phyloP scores from a whole-genome alignment of 2,113 vertebrate species.

The Coregonus clupeaformis region DNA sequence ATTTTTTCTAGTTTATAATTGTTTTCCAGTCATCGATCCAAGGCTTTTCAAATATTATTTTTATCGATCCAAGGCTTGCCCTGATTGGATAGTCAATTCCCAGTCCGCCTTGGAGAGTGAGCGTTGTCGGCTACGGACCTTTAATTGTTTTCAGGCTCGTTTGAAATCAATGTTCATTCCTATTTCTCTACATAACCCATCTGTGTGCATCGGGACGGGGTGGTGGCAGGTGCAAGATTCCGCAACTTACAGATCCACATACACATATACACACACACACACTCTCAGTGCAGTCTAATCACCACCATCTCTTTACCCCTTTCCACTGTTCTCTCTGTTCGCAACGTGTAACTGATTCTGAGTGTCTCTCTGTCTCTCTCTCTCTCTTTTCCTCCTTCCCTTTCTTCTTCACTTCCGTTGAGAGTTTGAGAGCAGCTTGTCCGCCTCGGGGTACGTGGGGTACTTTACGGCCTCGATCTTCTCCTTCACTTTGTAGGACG shows the following conservation, averaged over 20 bases:
- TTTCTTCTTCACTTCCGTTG: slow-evolving; percentile 55
- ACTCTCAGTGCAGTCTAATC: slow-evolving; percentile 58
- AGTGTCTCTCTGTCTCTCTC: slow-evolving; percentile 47
- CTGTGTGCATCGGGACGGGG: slow-evolving; percentile 26
- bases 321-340: slow-evolving; percentile 31
- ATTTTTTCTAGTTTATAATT: slow-evolving; percentile 1
- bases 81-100: slow-evolving; percentile 31
- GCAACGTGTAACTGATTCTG: not conserved
- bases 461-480: slow-evolving; percentile 98
- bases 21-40: slow-evolving; percentile 12
- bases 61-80: slow-evolving; percentile 44
- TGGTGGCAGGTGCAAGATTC: slow-evolving; percentile 54
- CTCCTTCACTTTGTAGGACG: slow-evolving; percentile 97
- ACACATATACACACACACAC: slow-evolving; percentile 42
- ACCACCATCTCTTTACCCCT: slow-evolving; percentile 38
- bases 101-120: not conserved
- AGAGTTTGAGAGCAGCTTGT: slow-evolving; percentile 79
- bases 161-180: slow-evolving; percentile 57
- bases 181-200: slow-evolving; percentile 46
- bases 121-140: slow-evolving; percentile 35
- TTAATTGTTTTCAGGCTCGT: slow-evolving; percentile 50
- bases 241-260: slow-evolving; percentile 53
- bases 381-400: slow-evolving; percentile 3
- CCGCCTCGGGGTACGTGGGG: slow-evolving; percentile 93
- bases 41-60: not conserved